Conservation (phyloP, 2,113 vertebrate genomes). For the Otocyon megalotis region DNA sequence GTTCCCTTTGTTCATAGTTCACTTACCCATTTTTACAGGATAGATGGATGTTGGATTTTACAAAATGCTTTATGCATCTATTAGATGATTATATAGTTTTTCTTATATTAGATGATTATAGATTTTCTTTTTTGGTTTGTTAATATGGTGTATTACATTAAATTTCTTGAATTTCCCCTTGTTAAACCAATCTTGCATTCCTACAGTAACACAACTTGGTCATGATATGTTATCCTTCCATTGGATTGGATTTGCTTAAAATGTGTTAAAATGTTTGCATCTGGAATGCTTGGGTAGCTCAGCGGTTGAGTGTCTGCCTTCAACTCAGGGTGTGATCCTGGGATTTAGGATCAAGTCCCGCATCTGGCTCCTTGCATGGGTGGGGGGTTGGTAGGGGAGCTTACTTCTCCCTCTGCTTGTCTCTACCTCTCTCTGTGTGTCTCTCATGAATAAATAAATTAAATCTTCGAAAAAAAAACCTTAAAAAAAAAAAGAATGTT, state of each 20-base stretch:
- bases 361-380: too few species aligned
- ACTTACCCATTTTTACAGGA: background rate
- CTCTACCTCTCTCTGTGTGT: too few species aligned
- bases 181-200: background rate
- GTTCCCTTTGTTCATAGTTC: background rate
- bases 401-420: too few species aligned
- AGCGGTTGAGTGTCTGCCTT: too few species aligned
- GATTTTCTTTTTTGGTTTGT: background rate
- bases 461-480: too few species aligned
- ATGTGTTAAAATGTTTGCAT: background rate
- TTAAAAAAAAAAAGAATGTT: background rate
- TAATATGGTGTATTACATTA: background rate
- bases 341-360: too few species aligned
- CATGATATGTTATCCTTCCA: background rate
- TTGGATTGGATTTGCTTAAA: background rate
- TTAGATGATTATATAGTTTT: background rate
- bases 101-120: background rate
- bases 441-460: too few species aligned
- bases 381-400: too few species aligned
- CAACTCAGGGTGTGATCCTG: too few species aligned
- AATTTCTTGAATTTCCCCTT: background rate
- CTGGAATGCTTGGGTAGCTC: too few species aligned
- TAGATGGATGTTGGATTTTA: background rate
- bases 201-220: background rate
- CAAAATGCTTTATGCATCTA: background rate